Base-by-base conservation (phyloP, 2,888 invertebrate genomes). In the Oscheius sp. region DNA sequence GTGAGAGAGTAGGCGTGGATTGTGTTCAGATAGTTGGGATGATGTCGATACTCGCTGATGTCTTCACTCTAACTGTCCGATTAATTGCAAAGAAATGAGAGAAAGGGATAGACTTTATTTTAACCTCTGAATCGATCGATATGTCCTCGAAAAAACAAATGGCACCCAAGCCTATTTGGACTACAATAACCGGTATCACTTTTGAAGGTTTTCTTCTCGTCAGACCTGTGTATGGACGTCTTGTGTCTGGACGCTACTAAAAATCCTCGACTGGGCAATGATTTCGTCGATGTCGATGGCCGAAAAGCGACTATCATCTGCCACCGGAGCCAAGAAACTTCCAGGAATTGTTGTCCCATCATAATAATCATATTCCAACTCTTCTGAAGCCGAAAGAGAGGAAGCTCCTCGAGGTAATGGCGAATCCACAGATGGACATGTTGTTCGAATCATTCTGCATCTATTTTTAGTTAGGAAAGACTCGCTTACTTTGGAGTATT, bases 261-360 rank as follows among this genome's bases (percentile, higher is more conserved):
- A 75, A 2, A 77, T 70, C 48, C 75, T 73, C 33, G 77, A 73
- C 53, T 75, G 73, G 29, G 75, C 75, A 48, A 77, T 77, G 42
- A 77, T 77, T 65, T 79, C 76, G 63, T 84, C 84, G 34, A 84
- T 84, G 73, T 84, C 84, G 58, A 84, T 84, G 46, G 82, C 80
- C 20, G 82, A 78, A 45, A 75, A 72, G 58, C 80, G 74, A n/a
- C 71, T 72, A 52, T 75, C 76, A 25, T 57, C 55, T 4, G 55
- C 17, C 3, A 68, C 4, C 5, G 82, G 81, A 25, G 75, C 75
- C 29, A 82, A 66, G 15, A 82, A 70, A 45, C 76, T 76, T 8
- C 81, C 82, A 4, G 82, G 81, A 37, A 82, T 73, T 1, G 73
- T 72, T 17, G 80, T 78, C 10, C 76, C 79, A 37, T 82, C 82